These are phyloP conservation scores for Drosophila sechellia DNA, from an alignment of 1,140 invertebrate species.

Conservation along the genomic window DNA sequence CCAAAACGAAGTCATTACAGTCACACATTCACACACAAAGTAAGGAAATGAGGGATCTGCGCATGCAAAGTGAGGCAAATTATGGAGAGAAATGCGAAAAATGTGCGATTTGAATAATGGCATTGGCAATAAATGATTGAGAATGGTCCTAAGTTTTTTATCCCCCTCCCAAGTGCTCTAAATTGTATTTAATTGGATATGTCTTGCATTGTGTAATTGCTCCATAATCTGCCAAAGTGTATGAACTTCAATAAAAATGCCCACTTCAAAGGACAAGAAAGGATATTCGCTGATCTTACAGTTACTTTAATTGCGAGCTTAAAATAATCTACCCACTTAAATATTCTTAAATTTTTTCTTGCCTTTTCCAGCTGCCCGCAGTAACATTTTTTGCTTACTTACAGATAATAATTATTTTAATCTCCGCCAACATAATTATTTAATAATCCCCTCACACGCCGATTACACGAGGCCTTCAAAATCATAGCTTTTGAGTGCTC, in stretches of 20 bases:
- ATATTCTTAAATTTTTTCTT: no score
- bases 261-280: no score
- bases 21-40: slow-evolving; percentile 68
- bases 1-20: slow-evolving; percentile 76
- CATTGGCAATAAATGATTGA: slow-evolving; percentile 37
- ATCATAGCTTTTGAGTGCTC: slow-evolving; percentile 28
- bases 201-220: slow-evolving; percentile 13
- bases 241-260: not conserved
- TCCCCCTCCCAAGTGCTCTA: slow-evolving; percentile 5
- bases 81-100: slow-evolving; percentile 56
- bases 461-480: slow-evolving; percentile 24
- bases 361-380: no score
- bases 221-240: not conserved
- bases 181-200: slow-evolving; percentile 17
- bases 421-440: slow-evolving; percentile 31
- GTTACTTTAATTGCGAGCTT: no score
- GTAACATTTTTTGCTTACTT: not conserved
- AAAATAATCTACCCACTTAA: no score
- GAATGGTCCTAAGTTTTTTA: slow-evolving; percentile 11
- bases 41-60: slow-evolving; percentile 12
- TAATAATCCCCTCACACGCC: slow-evolving; percentile 28
- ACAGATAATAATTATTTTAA: slow-evolving; percentile 32
- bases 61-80: slow-evolving; percentile 71
- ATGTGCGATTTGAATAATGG: slow-evolving; percentile 69
- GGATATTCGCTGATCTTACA: no score